These are phyloP conservation scores for Epistrophe grossulariae DNA, from an alignment of 2,888 invertebrate species.

Conservation along the genomic window DNA sequence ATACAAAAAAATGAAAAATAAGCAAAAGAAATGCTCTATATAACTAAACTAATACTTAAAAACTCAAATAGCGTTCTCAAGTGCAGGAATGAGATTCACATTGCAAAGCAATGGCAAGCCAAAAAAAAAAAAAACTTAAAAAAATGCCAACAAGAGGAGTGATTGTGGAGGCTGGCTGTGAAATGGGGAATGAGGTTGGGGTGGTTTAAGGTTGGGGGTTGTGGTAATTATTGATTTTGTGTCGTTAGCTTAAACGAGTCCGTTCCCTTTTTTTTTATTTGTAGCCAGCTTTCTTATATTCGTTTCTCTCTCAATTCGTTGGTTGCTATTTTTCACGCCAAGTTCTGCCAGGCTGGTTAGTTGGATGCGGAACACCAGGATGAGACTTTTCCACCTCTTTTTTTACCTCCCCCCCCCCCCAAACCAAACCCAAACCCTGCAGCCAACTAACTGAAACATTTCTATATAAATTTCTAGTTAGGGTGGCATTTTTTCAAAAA, in stretches of 20 bases:
- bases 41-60: constrained; percentile 75
- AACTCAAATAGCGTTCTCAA: constrained; percentile 73
- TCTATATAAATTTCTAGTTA: constrained; percentile 73
- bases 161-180: constrained; percentile 26
- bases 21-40: constrained; percentile 57
- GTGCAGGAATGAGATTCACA: constrained; percentile 73
- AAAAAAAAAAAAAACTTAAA: constrained; percentile 29
- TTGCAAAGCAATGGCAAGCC: constrained; percentile 53
- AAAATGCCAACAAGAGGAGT: constrained; percentile 47
- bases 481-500: constrained; percentile 61
- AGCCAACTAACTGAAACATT: constrained; percentile 73
- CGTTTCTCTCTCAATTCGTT: constrained; percentile 66
- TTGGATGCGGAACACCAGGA: constrained; percentile 25
- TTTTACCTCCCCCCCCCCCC: background rate
- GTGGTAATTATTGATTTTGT: constrained; percentile 80
- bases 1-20: constrained; percentile 29
- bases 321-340: constrained; percentile 76
- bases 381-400: constrained; percentile 30
- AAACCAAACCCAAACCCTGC: constrained; percentile 14
- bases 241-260: constrained; percentile 77
- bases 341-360: constrained; percentile 50
- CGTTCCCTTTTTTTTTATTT: constrained; percentile 29
- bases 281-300: constrained; percentile 54
- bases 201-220: constrained; percentile 73
- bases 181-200: constrained; percentile 27